Evolutionary conservation across 2,888 invertebrate genomes (phyloP).

Genomic region (Cerastoderma edule): DNA sequence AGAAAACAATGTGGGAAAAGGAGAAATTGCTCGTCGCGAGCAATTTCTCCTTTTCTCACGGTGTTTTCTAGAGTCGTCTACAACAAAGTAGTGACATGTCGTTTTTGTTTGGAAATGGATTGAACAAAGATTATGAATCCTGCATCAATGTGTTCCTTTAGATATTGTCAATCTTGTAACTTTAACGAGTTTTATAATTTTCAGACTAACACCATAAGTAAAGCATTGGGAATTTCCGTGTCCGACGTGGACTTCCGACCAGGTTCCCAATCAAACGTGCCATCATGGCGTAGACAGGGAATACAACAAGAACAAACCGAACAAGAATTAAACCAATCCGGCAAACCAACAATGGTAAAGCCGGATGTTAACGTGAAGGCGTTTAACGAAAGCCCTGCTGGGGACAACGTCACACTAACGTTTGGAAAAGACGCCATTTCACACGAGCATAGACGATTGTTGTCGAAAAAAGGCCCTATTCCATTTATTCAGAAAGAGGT

Average conservation of each 20-base stretch:
- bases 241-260: slow-evolving; percentile 46
- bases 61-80: no score
- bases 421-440: slow-evolving; percentile 28
- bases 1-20: no score
- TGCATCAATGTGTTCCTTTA: background rate
- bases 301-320: background rate
- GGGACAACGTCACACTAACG: slow-evolving; percentile 2
- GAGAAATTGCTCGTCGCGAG: no score
- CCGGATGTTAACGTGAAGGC: background rate
- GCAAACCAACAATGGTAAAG: background rate
- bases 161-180: background rate
- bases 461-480: slow-evolving; percentile 13
- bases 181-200: slow-evolving; percentile 1
- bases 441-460: background rate
- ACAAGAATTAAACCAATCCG: background rate
- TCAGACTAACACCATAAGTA: slow-evolving; percentile 41
- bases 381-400: background rate
- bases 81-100: no score
- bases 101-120: no score
- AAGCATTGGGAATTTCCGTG: slow-evolving; percentile 41
- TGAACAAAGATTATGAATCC: no score
- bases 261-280: slow-evolving; percentile 15
- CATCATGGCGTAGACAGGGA: slow-evolving; percentile 35
- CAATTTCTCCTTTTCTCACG: no score
- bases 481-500: slow-evolving; percentile 10